phyloP scores from a whole-genome alignment of 2,888 invertebrate genomes.

The Cheilosia vernalis region DNA sequence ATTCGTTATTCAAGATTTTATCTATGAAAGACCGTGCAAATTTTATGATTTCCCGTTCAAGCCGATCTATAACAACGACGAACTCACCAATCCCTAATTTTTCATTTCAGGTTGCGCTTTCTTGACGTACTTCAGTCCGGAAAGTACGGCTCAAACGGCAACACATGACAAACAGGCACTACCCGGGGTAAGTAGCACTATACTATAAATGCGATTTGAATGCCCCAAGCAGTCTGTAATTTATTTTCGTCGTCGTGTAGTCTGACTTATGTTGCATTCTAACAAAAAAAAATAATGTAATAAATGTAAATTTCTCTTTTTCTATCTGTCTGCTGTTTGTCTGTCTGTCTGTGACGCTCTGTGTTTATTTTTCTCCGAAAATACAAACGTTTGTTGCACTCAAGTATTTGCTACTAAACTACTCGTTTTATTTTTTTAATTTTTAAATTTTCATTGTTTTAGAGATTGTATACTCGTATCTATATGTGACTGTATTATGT shows the following conservation, averaged over 20 bases:
- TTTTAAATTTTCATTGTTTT: conserved; percentile 11
- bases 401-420: no score
- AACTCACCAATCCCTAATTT: conserved; percentile 29
- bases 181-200: conserved; percentile 94
- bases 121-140: conserved; percentile 98
- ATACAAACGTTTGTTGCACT: background rate
- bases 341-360: no score
- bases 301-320: conserved; percentile 50
- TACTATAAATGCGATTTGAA: conserved; percentile 8
- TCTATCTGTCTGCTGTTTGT: conserved; percentile 28
- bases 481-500: conserved; percentile 36
- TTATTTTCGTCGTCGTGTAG: conserved; percentile 60
- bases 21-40: no score
- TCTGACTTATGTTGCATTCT: conserved; percentile 65
- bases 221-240: conserved; percentile 34
- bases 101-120: conserved; percentile 95
- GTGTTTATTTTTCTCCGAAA: no score
- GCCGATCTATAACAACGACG: conserved; percentile 11
- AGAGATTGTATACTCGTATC: conserved; percentile 37
- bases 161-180: conserved; percentile 99
- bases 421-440: no score
- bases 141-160: conserved; percentile 88
- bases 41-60: no score
- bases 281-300: conserved; percentile 27
- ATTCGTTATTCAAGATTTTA: no score